Base-by-base conservation (phyloP, 2,113 vertebrate genomes). In the Zeus faber region DNA sequence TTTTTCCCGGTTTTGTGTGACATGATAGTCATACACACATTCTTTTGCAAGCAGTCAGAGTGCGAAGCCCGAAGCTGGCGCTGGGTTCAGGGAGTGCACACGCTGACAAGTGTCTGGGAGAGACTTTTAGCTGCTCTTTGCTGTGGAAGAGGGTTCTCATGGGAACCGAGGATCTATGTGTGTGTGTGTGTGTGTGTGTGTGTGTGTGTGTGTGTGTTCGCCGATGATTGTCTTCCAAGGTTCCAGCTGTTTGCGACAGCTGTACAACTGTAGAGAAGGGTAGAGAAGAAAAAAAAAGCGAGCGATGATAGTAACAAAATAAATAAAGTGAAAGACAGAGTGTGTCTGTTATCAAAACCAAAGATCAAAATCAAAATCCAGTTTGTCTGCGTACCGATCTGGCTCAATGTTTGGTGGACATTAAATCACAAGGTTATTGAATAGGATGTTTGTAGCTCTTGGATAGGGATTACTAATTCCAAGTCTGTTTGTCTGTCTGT, bases 231-330 rank as follows among this genome's bases (percentile, higher is more conserved):
- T 40, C 24, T 22, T 41, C 20, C 48, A 73, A 62, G 48, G 45
- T 48, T 75, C 66, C 85, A 87, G 81, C 83, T 87, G 85, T 80
- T 82, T 70, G 74, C 49, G 74, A 67, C 82, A 87, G 81, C 82
- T 87, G 85, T 62, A 59, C 17, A 50, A 18, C 35, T 35, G 43
- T 51, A 58, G n/a, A 58, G 25, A 39, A 33, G 16, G 40, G n/a
- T 31, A 48, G 45, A n/a, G 22, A 48, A 14, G 23, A 23, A 54
- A 60, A 23, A 49, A 73, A 68, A 79, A 58, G 8, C 49, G n/a
- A n/a, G n/a, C n/a, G n/a, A n/a, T n/a, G n/a, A n/a, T n/a, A n/a
- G n/a, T n/a, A n/a, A n/a, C n/a, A n/a, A n/a, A n/a, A n/a, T n/a
- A n/a, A n/a, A n/a, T n/a, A n/a, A n/a, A n/a, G n/a, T n/a, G n/a